These are phyloP conservation scores for Brienomyrus longianalis DNA, from an alignment of 2,113 vertebrate species.

Conservation along the genomic window DNA sequence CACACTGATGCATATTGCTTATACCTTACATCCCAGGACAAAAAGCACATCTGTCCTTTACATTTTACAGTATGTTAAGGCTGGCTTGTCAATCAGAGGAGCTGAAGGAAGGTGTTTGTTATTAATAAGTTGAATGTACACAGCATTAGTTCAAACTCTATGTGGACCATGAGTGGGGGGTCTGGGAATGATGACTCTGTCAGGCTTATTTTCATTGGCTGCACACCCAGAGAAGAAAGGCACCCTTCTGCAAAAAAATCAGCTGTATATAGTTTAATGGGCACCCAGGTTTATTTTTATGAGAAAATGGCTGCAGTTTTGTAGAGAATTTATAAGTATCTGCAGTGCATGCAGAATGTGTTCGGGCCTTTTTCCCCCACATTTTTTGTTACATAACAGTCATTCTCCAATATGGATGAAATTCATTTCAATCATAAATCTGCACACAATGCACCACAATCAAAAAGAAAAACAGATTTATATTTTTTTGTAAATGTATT, in stretches of 20 bases:
- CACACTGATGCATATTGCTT: background rate
- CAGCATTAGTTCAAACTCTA: background rate
- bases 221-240: background rate
- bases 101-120: conserved; percentile 7
- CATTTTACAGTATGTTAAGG: background rate
- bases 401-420: background rate
- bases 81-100: conserved; percentile 1
- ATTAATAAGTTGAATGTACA: conserved; percentile 2
- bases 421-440: background rate
- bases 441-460: background rate
- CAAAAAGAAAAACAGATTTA: too few relatives aligned
- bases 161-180: background rate
- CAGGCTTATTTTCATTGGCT: conserved; percentile 14
- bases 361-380: background rate
- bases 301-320: background rate
- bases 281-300: conserved; percentile 2
- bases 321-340: background rate
- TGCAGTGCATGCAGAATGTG: background rate
- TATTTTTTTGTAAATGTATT: background rate
- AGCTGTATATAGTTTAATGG: background rate
- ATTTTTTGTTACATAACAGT: background rate
- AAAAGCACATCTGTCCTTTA: background rate
- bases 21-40: background rate
- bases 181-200: background rate
- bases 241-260: background rate